Base-by-base conservation (phyloP, 2,888 invertebrate genomes). In the Parthenolecanium corni region DNA sequence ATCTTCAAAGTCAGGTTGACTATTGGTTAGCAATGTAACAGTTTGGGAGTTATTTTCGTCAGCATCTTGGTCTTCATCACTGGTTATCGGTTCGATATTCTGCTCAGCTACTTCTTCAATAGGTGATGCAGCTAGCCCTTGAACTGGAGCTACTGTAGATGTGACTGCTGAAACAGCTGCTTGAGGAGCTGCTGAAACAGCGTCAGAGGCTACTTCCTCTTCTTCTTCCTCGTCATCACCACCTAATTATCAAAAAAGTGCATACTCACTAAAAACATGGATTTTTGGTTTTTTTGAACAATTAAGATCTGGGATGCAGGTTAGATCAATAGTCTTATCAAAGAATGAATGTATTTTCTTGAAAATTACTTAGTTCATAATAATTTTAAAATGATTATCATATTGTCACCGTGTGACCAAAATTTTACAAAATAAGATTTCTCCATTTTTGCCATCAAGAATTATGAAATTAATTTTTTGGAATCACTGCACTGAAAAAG, bases 161-260 rank as follows among this genome's bases (percentile, higher is more conserved):
- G 76, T 73, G 16, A 74, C 75, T 18, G 76, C 76, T 47, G 74
- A 74, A 18, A 73, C 74, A 11, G 77, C 76, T 5, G 74, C 76
- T 52, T 77, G 76, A 18, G 77, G 77, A 11, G 75, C 76, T 20
- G 76, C 75, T 25, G 68, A 69, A 1, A 70, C 71, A 65, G 76
- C 76, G 66, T 54, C 66, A 25, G 67, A 69, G 1, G 71, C 71
- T 65, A 76, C 76, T 66, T 56, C 66, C 3, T 68, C 65, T 6
- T 68, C 68, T 53, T 69, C 67, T 6, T 69, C 70, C 25, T 72
- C 74, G 9, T 74, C 75, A 46, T 77, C 80, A 52, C 79, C 76
- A 11, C 78, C 78, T 31, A 9, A 54, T 77, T 76, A 62, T 80
- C 74, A 72, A 70, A 65, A 66, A 62, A 20, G 52, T n/a, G n/a